Conservation (phyloP, 1,140 invertebrate genomes). For the Habropoda laboriosa region DNA sequence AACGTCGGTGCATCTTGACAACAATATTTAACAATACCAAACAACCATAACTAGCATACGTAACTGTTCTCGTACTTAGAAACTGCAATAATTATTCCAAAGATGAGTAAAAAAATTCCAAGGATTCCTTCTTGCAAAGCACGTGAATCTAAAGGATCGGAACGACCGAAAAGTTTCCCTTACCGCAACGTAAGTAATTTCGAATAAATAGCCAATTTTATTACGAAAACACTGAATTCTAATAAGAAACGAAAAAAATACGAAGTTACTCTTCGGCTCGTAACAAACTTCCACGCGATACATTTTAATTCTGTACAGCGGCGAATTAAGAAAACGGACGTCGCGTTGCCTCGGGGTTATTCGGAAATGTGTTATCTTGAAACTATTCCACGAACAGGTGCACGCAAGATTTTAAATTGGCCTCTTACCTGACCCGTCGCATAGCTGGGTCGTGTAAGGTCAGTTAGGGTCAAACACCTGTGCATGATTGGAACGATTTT, state of each 20-base stretch:
- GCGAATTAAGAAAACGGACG: slow-evolving; percentile 6
- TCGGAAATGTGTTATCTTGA: slow-evolving; percentile 49
- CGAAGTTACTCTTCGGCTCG: not conserved
- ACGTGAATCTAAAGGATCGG: no score
- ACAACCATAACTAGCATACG: no score
- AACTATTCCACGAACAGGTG: slow-evolving; percentile 24
- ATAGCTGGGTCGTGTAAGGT: slow-evolving; percentile 41
- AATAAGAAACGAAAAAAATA: not conserved
- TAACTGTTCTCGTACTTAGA: no score
- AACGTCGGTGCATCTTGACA: no score
- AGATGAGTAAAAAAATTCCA: no score
- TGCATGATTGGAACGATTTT: not conserved
- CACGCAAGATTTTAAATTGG: slow-evolving; percentile 50
- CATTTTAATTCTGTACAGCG: slow-evolving; percentile 33
- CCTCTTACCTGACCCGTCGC: slow-evolving; percentile 28
- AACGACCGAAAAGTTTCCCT: not conserved
- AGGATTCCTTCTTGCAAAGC: not conserved
- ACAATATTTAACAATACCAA: no score
- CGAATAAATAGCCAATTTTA: not conserved
- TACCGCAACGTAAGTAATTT: not conserved
- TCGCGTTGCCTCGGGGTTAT: slow-evolving; percentile 11
- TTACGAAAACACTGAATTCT: slow-evolving; percentile 1
- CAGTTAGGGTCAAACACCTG: slow-evolving; percentile 53
- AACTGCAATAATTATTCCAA: no score
- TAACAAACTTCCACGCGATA: not conserved